Conservation (phyloP, 1,140 invertebrate species). For the Penaeus indicus region DNA sequence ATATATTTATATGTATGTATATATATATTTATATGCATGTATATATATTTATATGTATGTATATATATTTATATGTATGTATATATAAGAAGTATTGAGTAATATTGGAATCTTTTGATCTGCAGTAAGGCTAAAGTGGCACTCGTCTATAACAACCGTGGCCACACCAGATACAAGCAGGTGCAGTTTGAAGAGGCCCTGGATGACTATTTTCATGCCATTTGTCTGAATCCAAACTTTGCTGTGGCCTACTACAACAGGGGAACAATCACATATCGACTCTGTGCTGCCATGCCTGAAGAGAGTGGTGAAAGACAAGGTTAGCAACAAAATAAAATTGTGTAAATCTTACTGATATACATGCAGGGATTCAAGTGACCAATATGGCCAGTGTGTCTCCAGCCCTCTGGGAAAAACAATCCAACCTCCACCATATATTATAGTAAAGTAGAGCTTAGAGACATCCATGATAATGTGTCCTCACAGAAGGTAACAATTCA, state of each 20-base stretch:
- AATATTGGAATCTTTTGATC: not conserved
- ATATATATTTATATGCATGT: too few species aligned
- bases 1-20: too few species aligned
- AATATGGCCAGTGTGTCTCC: not conserved
- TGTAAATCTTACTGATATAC: not conserved
- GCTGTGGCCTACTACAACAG: slow-evolving; percentile 70
- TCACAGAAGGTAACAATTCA: too few species aligned
- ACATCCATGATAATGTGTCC: too few species aligned
- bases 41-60: too few species aligned
- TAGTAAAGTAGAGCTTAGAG: too few species aligned
- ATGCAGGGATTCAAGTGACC: not conserved
- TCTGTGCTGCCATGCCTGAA: not conserved
- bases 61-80: too few species aligned
- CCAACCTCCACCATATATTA: too few species aligned
- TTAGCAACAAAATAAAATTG: not conserved
- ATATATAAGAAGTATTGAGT: too few species aligned
- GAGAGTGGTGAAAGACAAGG: slow-evolving; percentile 29
- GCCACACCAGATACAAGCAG: slow-evolving; percentile 69
- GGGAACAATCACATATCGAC: slow-evolving; percentile 70
- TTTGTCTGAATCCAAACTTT: slow-evolving; percentile 67
- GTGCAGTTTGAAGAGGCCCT: slow-evolving; percentile 71
- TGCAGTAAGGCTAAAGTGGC: slow-evolving; percentile 66
- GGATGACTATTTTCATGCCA: slow-evolving; percentile 69
- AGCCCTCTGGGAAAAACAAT: not conserved
- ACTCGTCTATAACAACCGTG: slow-evolving; percentile 70